phyloP scores from a whole-genome alignment of 1,140 invertebrate species.

The Leptinotarsa defecta region DNA sequence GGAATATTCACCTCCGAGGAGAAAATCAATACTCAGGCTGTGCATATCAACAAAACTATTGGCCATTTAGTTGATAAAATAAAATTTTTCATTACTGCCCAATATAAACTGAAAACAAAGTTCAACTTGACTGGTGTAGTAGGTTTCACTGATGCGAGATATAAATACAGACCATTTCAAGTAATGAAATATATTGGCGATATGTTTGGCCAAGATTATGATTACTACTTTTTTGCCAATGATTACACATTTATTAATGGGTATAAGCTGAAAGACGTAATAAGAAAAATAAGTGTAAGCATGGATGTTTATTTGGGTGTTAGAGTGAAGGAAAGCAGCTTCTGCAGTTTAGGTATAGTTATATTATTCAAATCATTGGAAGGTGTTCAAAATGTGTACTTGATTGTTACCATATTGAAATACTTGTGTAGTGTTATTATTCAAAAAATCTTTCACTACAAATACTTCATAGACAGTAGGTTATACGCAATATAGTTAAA shows the following conservation, averaged over 20 bases:
- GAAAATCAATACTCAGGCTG: conserved; percentile 70
- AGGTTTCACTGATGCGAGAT: conserved; percentile 77
- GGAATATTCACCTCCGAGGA: conserved; percentile 77
- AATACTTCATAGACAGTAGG: too few relatives aligned
- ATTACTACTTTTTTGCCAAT: conserved; percentile 86
- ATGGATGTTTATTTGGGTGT: conserved; percentile 78
- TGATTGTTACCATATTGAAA: too few relatives aligned
- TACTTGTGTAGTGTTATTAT: too few relatives aligned
- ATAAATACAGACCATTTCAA: conserved; percentile 78
- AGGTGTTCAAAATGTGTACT: too few relatives aligned
- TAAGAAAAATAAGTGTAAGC: conserved; percentile 79
- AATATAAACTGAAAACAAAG: conserved; percentile 67
- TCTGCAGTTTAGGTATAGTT: conserved; percentile 67
- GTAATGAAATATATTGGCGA: conserved; percentile 88
- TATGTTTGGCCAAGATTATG: conserved; percentile 85
- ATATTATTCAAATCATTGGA: too few relatives aligned
- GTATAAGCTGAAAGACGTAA: conserved; percentile 68
- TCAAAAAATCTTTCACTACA: too few relatives aligned
- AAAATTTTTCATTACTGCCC: conserved; percentile 71
- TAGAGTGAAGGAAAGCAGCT: conserved; percentile 60
- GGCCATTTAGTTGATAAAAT: conserved; percentile 80
- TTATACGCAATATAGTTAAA: too few relatives aligned
- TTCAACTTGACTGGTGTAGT: conserved; percentile 76
- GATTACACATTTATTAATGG: conserved; percentile 82
- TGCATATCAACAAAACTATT: conserved; percentile 81